These are phyloP conservation scores for Mionectes olivaceus DNA, from an alignment of 2,797 vertebrate genomes.

Conservation along the genomic window DNA sequence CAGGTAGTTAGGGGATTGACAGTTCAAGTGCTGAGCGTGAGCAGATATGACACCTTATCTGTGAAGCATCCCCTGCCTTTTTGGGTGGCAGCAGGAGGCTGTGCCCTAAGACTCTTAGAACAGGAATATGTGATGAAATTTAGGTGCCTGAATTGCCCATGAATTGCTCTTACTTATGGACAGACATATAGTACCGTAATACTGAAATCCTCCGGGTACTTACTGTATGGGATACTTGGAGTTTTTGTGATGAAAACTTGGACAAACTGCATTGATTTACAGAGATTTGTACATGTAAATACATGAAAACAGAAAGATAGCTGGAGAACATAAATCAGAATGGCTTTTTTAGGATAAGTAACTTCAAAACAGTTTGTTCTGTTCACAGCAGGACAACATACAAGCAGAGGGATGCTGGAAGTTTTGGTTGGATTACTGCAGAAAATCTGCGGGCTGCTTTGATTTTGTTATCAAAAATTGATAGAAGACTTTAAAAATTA, in stretches of 20 bases:
- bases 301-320: background rate
- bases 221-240: background rate
- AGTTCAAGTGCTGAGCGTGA: background rate
- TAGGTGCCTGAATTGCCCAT: background rate
- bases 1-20: background rate
- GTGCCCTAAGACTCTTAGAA: background rate
- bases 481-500: background rate
- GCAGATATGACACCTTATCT: background rate
- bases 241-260: background rate
- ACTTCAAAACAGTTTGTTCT: background rate
- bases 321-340: background rate
- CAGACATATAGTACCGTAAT: background rate
- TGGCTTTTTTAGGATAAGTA: background rate
- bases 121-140: background rate
- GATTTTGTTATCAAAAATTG: background rate
- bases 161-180: background rate
- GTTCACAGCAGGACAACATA: background rate
- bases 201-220: background rate
- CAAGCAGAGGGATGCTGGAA: background rate
- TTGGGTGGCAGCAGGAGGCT: background rate
- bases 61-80: background rate
- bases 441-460: background rate
- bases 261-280: background rate
- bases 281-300: background rate
- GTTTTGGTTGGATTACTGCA: background rate